Base-by-base conservation (phyloP, 2,888 invertebrate species). In the Drosophila maculinotata region DNA sequence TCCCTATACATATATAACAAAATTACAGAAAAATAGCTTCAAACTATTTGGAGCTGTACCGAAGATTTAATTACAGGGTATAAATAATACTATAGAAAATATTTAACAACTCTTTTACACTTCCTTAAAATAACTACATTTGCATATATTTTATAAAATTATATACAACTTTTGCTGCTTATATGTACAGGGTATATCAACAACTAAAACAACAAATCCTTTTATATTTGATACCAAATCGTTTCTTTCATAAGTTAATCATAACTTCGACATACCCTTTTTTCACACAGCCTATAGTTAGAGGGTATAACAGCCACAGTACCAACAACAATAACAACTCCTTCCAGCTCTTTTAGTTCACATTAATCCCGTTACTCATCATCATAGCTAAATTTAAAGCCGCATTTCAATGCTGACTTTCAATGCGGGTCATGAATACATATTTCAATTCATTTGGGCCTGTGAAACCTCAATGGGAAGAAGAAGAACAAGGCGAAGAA, bases 311-410 rank as follows among this genome's bases (percentile, higher is more conserved):
- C 10, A 17, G 10, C 2, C 7, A 28, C 3, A 14, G 1, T 31
- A 54, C 33, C 28, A 51, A 44, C 53, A 41, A 42, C 47, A 17
- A 38, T 30, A 6, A 15, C 33, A 44, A 35, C 23, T 14, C 1
- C 23, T 1, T 17, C 33, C 33, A 44, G 23, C 35, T 15, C 49
- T 47, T 54, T 64, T 54, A 39, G 58, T 58, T 64, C 51, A 31
- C 53, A 59, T n/a, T 25, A 25, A 45, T 38, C 25, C 59, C 62
- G 59, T 59, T 59, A 59, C 36, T 60, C 42, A 59, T 44, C 42
- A 59, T 44, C n/a, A 20, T n/a, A 45, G 52, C 75, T 56, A 45
- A 56, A 64, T 56, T 64, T 59, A 45, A 59, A 72, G 39, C 57
- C 25, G 9, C 25, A 25, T 57, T 57, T 73, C 15, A 48, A 38